Evolutionary conservation across 2,888 invertebrate genomes (phyloP).

Genomic region (Synanthedon myopaeformis): DNA sequence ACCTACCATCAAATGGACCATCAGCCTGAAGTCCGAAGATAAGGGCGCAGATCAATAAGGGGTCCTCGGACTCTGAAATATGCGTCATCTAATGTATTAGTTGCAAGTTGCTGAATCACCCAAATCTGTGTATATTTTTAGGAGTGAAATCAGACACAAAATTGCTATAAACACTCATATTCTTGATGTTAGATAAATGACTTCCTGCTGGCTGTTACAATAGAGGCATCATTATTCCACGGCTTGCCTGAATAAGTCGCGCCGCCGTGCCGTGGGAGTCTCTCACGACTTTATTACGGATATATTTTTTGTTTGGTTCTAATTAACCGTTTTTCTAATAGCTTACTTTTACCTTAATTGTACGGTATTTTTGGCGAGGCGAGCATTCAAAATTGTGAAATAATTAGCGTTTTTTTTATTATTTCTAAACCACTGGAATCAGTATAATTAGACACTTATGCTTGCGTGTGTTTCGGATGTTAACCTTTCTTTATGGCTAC

Average conservation of each 20-base stretch:
- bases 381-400: background rate
- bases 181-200: conserved; percentile 70
- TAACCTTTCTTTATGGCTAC: no score
- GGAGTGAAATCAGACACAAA: conserved; percentile 64
- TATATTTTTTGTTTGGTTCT: conserved; percentile 67
- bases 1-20: no score
- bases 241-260: conserved; percentile 45
- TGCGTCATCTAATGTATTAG: no score
- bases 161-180: conserved; percentile 68
- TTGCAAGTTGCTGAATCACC: conserved; percentile 8
- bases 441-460: no score
- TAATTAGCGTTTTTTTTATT: background rate
- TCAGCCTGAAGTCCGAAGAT: no score
- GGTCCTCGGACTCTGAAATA: no score
- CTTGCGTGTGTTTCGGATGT: no score
- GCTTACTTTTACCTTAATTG: conserved; percentile 65
- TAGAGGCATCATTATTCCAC: conserved; percentile 64
- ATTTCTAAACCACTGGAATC: background rate
- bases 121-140: conserved; percentile 58
- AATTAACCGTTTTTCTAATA: conserved; percentile 67
- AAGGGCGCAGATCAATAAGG: no score
- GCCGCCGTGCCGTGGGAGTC: conserved; percentile 49
- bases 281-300: conserved; percentile 68
- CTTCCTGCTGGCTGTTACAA: conserved; percentile 65
- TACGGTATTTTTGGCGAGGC: conserved; percentile 10